A percentile compares a stretch with the other conserved stretches of the same genome.
Conservation (phyloP, 2,113 vertebrate species). For the Corvus cornix region DNA sequence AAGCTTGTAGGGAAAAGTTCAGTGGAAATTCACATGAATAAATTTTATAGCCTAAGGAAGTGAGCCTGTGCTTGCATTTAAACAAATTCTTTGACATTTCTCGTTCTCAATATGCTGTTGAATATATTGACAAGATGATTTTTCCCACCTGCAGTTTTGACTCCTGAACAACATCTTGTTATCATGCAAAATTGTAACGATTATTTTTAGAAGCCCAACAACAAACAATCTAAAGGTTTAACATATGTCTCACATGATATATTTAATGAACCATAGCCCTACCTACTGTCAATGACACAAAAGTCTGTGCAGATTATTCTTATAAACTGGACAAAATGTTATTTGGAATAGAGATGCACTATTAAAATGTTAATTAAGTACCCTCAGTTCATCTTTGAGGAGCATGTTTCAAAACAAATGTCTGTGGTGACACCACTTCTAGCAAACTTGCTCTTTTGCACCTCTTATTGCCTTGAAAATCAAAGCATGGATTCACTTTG, state of each 20-base stretch:
- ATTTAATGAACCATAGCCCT: neutral
- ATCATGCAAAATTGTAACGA: neutral
- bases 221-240: neutral
- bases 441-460: neutral
- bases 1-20: neutral
- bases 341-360: neutral
- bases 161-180: neutral
- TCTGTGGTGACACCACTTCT: neutral
- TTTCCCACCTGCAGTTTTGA: neutral
- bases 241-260: neutral
- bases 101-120: neutral
- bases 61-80: neutral
- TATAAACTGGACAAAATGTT: neutral
- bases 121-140: neutral
- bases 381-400: neutral
- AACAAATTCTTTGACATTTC: neutral
- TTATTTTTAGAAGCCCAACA: neutral
- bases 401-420: neutral
- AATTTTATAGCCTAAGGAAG: neutral
- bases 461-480: neutral
- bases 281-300: neutral
- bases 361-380: neutral
- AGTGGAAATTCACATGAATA: neutral
- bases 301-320: neutral
- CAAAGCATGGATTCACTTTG: neutral